Evolutionary conservation across 1,140 invertebrate genomes (phyloP), one percentile per base, ranked within the genome.

Genomic region (Myzus persicae): DNA sequence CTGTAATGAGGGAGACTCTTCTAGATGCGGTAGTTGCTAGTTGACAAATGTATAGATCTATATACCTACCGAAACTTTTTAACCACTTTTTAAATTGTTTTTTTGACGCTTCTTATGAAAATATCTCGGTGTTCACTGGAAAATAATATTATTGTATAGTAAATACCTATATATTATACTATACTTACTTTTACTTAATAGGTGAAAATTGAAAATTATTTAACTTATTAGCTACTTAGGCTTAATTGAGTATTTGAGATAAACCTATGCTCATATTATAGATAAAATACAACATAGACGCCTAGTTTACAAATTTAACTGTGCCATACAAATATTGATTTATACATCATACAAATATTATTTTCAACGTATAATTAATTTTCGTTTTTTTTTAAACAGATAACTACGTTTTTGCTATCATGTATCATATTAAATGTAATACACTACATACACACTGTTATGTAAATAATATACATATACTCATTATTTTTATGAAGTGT

Each of bases 351-450:
- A 76, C n/a, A 31, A 54, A 76, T 18, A n/a, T 76, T 76, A 76
- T n/a, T 18, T 76, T 76, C 36, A 4, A 18, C 11, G 14, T 76
- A 76, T 31, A 76, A 76, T 18, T 76, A 76, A 76, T 76, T n/a
- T 76, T 76, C 14, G n/a, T 76, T 76, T 76, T 76, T 76, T n/a
- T 76, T 76, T n/a, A 76, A 76, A 76, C n/a, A 76, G 36, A 76
- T 76, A 76, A n/a, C n/a, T 18, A 14, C 8, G 31, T 76, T 76
- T 76, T 18, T 76, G 31, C 4, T 76, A n/a, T 67, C 26, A 76
- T n/a, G 31, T n/a, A 67, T 67, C 31, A 67, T 67, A 14, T 67
- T 67, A 31, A n/a, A n/a, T n/a, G n/a, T n/a, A 51, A 51, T 51
- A 51, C 7, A 51, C 11, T 59, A 31, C 5, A 67, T n/a, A 8